Evolutionary conservation across 2,888 invertebrate genomes (phyloP), one percentile per base, ranked within the genome.

Genomic region (Ormyrus pomaceus): DNA sequence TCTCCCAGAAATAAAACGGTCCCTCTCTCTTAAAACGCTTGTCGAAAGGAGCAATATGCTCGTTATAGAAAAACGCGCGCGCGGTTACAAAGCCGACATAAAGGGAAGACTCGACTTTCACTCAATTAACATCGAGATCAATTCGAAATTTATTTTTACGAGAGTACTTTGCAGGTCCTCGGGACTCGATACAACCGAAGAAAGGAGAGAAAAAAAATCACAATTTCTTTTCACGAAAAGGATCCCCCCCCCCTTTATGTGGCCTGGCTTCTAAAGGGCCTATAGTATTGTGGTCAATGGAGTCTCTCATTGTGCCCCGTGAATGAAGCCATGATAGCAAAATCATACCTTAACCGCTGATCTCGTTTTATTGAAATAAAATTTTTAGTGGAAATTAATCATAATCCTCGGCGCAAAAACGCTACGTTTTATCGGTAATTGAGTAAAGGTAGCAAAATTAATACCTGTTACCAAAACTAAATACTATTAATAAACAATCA

Each of bases 71-170:
- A 71, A 61, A 50, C 10, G n/a, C 10, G n/a, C 10, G 6, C 53
- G 45, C 65, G 59, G 51, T 34, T 68, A 59, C 68, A 68, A 19
- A 10, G 53, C 34, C 45, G 55, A 11, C 13, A 80, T 51, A 77
- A 70, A 80, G 59, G 80, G 77, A 77, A 77, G 80, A 80, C 80
- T 80, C 80, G 80, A 77, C 77, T 77, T 73, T 77, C 77, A 59
- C 80, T 80, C 77, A 80, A 80, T 80, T 80, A 80, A 80, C 73
- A 80, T 73, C 70, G 73, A 66, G 71, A 80, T 80, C 77, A 73
- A 77, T 80, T 77, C 55, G 73, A 74, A 80, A 77, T 73, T 80
- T 77, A 66, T 68, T 76, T 72, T 80, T 59, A 77, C 72, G 73
- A 76, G 80, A 73, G 80, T 64, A 68, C 79, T 79, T 79, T 65